Conservation (phyloP, 2,888 invertebrate species). For the Ochropleura leucogaster region DNA sequence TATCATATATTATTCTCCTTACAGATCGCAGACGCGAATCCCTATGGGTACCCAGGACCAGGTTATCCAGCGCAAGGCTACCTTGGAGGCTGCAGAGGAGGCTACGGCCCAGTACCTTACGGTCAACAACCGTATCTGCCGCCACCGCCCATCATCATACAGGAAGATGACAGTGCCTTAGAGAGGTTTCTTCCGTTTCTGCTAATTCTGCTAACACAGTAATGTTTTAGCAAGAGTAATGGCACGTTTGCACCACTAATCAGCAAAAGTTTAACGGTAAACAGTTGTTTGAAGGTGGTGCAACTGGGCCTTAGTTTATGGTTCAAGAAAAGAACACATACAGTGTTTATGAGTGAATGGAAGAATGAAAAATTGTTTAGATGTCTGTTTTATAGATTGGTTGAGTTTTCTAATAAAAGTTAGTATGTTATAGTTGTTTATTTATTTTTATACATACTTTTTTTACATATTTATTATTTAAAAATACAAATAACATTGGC, state of each 20-base stretch:
- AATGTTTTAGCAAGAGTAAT: not conserved
- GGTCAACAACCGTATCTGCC: conserved; percentile 36
- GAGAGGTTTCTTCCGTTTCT: conserved; percentile 52
- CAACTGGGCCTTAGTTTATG: not conserved
- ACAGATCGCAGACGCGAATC: conserved; percentile 47
- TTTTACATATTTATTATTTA: no score
- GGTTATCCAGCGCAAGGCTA: conserved; percentile 32
- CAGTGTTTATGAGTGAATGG: not conserved
- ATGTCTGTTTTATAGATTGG: conserved; percentile 1
- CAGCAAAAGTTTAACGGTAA: not conserved
- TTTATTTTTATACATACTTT: no score
- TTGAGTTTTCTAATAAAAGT: conserved; percentile 3
- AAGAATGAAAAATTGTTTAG: not conserved
- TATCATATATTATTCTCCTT: not conserved
- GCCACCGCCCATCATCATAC: conserved; percentile 25
- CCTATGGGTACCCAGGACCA: conserved; percentile 41
- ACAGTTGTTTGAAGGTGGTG: not conserved
- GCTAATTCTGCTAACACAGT: conserved; percentile 35
- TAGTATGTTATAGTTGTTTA: no score
- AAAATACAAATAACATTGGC: no score
- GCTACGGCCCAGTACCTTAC: conserved; percentile 32
- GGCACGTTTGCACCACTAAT: not conserved
- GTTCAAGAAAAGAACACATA: not conserved
- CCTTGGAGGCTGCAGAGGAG: conserved; percentile 33
- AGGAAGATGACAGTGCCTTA: conserved; percentile 37